Evolutionary conservation across 2,113 vertebrate genomes (phyloP).

Genomic region (Porphyrio hochstetteri): DNA sequence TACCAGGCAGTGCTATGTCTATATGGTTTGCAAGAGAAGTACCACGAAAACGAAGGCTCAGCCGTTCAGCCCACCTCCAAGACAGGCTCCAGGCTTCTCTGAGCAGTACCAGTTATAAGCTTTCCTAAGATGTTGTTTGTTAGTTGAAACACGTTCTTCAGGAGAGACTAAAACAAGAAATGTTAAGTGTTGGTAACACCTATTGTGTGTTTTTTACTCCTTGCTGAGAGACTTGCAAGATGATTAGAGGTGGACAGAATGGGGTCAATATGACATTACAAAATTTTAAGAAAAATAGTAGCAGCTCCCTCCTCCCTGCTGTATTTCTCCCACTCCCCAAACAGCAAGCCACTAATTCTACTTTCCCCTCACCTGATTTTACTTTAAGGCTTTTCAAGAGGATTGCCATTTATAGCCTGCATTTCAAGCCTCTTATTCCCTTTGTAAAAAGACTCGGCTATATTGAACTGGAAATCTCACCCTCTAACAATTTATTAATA

Average conservation of each 20-base stretch:
- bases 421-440: conserved; percentile 36
- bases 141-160: not conserved
- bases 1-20: not conserved
- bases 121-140: not conserved
- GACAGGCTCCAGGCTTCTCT: not conserved
- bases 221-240: not conserved
- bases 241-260: not conserved
- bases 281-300: not conserved
- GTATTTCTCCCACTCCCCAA: not conserved
- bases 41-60: not conserved
- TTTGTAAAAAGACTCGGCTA: conserved; percentile 59
- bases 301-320: not conserved
- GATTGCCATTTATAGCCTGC: conserved; percentile 23
- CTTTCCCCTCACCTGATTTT: conserved; percentile 20
- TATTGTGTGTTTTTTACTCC: not conserved
- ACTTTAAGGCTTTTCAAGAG: not conserved
- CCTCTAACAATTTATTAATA: conserved; percentile 76
- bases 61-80: not conserved
- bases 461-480: conserved; percentile 71
- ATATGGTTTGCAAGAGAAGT: not conserved
- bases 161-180: not conserved
- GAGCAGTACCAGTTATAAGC: not conserved
- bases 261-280: not conserved
- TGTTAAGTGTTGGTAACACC: not conserved
- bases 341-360: not conserved